These are phyloP conservation scores for Psix sp. DNA, from an alignment of 1,140 invertebrate species.

Conservation along the genomic window DNA sequence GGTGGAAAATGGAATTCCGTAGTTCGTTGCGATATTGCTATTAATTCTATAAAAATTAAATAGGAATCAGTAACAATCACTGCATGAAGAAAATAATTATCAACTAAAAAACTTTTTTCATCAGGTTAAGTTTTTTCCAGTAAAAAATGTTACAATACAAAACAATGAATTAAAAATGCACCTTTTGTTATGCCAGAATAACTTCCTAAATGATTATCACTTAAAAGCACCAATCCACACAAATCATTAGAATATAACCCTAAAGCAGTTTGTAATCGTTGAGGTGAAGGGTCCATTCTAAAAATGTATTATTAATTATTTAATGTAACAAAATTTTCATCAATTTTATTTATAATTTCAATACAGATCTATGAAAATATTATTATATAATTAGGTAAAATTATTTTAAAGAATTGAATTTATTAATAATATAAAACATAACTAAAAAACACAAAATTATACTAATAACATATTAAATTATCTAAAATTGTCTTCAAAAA, in stretches of 20 bases:
- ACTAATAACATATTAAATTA: too few relatives aligned
- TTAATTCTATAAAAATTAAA: conserved; percentile 76
- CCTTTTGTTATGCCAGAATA: conserved; percentile 86
- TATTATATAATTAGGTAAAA: too few relatives aligned
- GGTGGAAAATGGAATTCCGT: conserved; percentile 94
- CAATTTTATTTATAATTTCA: neutral
- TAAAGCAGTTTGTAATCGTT: conserved; percentile 93
- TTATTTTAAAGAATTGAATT: too few relatives aligned
- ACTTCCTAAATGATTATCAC: conserved; percentile 85
- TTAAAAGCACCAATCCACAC: conserved; percentile 90
- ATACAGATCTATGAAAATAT: too few relatives aligned
- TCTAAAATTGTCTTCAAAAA: neutral
- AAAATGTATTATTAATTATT: conserved; percentile 23
- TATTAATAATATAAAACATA: too few relatives aligned
- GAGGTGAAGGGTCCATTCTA: conserved; percentile 82
- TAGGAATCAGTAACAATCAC: neutral
- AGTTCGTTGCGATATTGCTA: conserved; percentile 80
- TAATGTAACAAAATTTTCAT: conserved; percentile 1
- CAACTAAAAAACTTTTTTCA: too few relatives aligned
- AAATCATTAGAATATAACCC: conserved; percentile 94
- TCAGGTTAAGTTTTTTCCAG: conserved; percentile 11
- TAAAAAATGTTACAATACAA: too few relatives aligned
- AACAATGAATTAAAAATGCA: too few relatives aligned
- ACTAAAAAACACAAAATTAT: too few relatives aligned
- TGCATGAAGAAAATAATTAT: too few relatives aligned